phyloP scores from a whole-genome alignment of 2,113 vertebrate genomes.

The Dasyornis broadbenti region DNA sequence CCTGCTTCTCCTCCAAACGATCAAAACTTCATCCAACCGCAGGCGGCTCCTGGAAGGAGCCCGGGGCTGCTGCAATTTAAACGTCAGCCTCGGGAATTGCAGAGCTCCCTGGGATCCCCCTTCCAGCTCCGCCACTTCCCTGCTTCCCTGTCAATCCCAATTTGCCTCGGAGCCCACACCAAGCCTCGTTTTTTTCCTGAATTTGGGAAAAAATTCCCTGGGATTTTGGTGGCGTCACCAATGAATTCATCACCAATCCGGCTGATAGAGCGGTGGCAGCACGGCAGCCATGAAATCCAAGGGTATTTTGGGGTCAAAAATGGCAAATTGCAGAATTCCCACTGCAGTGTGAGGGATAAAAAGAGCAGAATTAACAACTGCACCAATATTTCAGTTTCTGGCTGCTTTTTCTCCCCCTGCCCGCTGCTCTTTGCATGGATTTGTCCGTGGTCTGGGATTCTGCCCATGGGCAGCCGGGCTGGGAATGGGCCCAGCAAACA shows the following conservation, averaged over 20 bases:
- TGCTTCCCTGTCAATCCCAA: neutral
- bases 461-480: neutral
- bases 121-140: slow-evolving; percentile 45
- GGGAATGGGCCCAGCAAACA: neutral
- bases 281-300: neutral
- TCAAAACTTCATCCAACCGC: slow-evolving; percentile 55
- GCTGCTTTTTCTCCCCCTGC: neutral
- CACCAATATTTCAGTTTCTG: neutral
- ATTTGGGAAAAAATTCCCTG: neutral
- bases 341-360: neutral
- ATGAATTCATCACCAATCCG: fast-evolving
- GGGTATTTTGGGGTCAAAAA: neutral
- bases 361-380: neutral
- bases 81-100: slow-evolving; percentile 37
- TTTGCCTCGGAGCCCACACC: neutral
- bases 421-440: neutral
- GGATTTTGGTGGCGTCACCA: neutral
- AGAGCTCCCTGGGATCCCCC: neutral
- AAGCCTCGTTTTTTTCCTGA: neutral
- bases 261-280: neutral
- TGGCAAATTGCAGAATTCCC: neutral
- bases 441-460: neutral
- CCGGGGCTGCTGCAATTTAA: slow-evolving; percentile 68
- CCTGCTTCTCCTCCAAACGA: slow-evolving; percentile 41
- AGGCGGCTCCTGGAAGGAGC: slow-evolving; percentile 69